Percentiles rank a stretch among this genome's conserved stretches.
These are phyloP conservation scores for Cyclophora albipunctata DNA, from an alignment of 2,888 invertebrate species.

Conservation along the genomic window DNA sequence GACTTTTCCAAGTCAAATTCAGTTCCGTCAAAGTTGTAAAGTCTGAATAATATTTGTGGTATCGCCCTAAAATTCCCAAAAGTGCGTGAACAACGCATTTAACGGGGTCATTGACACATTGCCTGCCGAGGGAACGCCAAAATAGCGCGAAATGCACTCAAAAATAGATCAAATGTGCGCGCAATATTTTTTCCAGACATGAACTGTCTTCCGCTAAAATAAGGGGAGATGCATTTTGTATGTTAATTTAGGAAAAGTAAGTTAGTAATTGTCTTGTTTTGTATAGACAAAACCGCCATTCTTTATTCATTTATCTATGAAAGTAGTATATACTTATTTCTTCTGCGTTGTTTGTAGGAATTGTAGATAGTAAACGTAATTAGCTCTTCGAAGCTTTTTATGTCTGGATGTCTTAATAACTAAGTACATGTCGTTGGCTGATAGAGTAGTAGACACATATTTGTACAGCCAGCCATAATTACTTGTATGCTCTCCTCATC, in stretches of 20 bases:
- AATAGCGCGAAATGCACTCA: constrained; percentile 75
- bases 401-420: no score
- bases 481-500: constrained; percentile 1
- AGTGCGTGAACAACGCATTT: constrained; percentile 70
- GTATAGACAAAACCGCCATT: background rate
- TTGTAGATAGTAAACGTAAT: no score
- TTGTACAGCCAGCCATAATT: no score
- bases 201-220: constrained; percentile 45
- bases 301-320: background rate
- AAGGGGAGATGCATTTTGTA: constrained; percentile 23
- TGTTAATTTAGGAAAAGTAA: background rate
- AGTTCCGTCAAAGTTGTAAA: no score
- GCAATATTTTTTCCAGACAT: constrained; percentile 73
- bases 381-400: no score
- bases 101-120: constrained; percentile 73
- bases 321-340: no score
- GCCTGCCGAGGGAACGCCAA: constrained; percentile 71
- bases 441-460: no score
- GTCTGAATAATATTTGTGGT: constrained; percentile 8
- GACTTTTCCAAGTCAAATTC: no score
- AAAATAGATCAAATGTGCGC: constrained; percentile 72
- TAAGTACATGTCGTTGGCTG: no score
- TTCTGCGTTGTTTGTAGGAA: no score
- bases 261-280: background rate
- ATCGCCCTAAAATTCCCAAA: constrained; percentile 69